Conservation (phyloP, 2,113 vertebrate species). For the Stegastes partitus region DNA sequence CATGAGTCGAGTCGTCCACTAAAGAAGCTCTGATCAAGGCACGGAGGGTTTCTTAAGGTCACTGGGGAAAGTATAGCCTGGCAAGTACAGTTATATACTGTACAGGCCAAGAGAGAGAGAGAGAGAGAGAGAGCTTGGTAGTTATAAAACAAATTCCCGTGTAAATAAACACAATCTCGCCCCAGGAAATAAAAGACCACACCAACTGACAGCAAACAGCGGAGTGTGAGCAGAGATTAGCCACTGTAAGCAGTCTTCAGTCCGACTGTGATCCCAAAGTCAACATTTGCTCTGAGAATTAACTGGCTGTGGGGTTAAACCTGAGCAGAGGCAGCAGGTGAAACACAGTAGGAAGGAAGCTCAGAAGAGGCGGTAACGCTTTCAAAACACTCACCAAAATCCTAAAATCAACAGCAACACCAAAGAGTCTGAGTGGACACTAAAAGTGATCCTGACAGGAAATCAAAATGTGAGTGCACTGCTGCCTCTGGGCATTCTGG, state of each 20-base stretch:
- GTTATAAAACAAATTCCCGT: neutral
- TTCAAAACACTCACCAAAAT: conserved; percentile 8
- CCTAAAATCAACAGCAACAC: conserved; percentile 25
- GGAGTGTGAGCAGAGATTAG: conserved; percentile 37
- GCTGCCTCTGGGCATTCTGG: neutral
- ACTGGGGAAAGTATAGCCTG: neutral
- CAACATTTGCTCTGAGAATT: conserved; percentile 50
- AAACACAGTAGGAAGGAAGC: conserved; percentile 8
- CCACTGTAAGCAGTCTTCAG: neutral
- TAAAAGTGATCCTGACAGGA: conserved; percentile 1
- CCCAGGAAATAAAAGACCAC: neutral
- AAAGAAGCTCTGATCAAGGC: too few species aligned
- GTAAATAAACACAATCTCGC: neutral
- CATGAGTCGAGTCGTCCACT: too few species aligned
- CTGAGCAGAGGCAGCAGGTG: conserved; percentile 35
- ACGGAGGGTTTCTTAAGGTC: too few species aligned
- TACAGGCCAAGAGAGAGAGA: neutral
- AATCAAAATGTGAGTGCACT: neutral
- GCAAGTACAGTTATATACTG: neutral
- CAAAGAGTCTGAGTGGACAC: conserved; percentile 10
- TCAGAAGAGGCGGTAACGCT: neutral
- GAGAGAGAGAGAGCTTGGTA: neutral
- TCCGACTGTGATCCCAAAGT: conserved; percentile 45
- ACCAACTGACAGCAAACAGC: conserved; percentile 4
- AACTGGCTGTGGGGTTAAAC: conserved; percentile 4